Evolutionary conservation across 2,888 invertebrate genomes (phyloP).

Genomic region (Odontomyia ornata): DNA sequence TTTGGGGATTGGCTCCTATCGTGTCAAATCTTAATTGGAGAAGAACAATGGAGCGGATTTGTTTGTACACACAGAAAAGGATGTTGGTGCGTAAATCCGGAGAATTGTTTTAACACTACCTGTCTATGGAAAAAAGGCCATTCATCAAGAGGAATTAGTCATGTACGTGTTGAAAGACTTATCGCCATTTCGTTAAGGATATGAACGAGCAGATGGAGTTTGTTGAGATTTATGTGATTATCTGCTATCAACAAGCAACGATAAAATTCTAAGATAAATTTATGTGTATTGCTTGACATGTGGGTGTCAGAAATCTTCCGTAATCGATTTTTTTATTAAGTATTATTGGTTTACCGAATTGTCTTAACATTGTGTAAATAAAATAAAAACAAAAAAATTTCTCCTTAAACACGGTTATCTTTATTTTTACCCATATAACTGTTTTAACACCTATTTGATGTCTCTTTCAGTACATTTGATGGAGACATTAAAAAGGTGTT

Average conservation of each 20-base stretch:
- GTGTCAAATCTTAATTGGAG: constrained; percentile 40
- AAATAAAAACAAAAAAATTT: no score
- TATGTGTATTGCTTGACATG: no score
- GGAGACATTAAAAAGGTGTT: no score
- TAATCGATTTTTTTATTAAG: no score
- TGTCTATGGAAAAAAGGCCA: background rate
- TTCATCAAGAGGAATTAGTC: constrained; percentile 26
- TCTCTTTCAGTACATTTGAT: no score
- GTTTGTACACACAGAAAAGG: background rate
- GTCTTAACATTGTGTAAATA: no score
- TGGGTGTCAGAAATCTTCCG: no score
- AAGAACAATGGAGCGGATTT: constrained; percentile 12
- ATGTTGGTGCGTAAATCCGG: background rate
- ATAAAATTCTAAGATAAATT: no score
- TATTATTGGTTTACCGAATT: no score
- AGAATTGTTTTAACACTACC: constrained; percentile 23
- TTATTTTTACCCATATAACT: no score
- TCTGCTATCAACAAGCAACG: background rate
- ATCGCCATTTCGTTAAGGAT: background rate
- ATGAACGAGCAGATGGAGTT: background rate
- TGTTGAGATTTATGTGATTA: background rate
- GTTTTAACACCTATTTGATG: no score
- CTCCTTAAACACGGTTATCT: no score
- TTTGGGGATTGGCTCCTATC: constrained; percentile 26
- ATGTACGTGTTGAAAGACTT: background rate